These are phyloP conservation scores for Zosterops pallidus DNA, from an alignment of 2,113 vertebrate genomes.

Conservation along the genomic window DNA sequence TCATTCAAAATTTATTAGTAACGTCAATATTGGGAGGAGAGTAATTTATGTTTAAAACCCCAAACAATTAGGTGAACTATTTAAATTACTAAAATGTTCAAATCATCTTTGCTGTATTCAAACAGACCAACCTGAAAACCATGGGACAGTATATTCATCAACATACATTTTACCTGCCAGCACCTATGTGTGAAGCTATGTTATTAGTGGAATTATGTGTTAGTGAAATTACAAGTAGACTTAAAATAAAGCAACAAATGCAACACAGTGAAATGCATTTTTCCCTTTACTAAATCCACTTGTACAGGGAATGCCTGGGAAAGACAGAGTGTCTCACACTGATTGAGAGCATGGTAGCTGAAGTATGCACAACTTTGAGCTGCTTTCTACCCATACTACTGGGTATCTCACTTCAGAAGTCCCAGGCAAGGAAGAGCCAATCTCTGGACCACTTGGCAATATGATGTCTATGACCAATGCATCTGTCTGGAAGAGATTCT, in stretches of 20 bases:
- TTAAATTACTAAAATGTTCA: not conserved
- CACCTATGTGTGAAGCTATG: not conserved
- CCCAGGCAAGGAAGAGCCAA: not conserved
- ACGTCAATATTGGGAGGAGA: not conserved
- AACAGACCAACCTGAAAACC: not conserved
- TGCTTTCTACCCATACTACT: not conserved
- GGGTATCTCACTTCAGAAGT: not conserved
- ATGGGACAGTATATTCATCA: not conserved
- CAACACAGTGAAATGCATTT: not conserved
- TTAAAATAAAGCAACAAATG: not conserved
- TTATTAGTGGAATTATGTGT: not conserved
- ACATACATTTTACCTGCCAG: not conserved
- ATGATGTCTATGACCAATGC: not conserved
- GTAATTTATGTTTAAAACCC: not conserved
- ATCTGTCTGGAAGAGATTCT: not conserved
- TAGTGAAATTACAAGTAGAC: not conserved
- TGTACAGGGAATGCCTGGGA: not conserved
- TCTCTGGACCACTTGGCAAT: not conserved
- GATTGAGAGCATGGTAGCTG: not conserved
- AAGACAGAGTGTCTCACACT: not conserved
- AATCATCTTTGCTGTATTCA: not conserved
- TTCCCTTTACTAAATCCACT: not conserved
- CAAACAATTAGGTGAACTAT: not conserved
- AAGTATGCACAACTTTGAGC: not conserved
- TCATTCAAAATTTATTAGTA: not conserved